Evolutionary conservation across 2,888 invertebrate genomes (phyloP).

Genomic region (Eupithecia dodoneata): DNA sequence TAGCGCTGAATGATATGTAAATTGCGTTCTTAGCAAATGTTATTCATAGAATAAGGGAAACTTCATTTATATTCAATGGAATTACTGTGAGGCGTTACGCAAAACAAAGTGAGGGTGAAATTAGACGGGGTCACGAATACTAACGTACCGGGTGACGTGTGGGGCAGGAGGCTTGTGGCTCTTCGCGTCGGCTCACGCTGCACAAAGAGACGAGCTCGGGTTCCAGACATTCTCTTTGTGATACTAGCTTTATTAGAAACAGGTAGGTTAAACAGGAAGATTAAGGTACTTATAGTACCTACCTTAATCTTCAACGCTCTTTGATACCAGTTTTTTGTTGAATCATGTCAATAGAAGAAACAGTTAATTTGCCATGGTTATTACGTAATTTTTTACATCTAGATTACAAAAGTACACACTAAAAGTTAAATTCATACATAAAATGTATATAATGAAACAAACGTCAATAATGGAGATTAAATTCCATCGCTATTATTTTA

Average conservation of each 20-base stretch:
- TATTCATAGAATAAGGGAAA: constrained; percentile 74
- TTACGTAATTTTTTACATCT: neutral
- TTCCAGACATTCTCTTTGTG: constrained; percentile 53
- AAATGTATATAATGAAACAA: too few species aligned
- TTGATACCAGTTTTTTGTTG: constrained; percentile 16
- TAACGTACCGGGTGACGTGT: constrained; percentile 42
- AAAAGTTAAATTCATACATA: too few species aligned
- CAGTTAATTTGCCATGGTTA: neutral
- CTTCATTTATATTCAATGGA: constrained; percentile 75
- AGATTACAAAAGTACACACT: too few species aligned
- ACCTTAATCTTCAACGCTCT: constrained; percentile 13
- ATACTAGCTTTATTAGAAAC: constrained; percentile 48
- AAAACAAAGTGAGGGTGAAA: constrained; percentile 62
- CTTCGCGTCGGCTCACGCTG: constrained; percentile 32
- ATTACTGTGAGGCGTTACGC: constrained; percentile 65
- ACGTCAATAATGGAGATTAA: too few species aligned
- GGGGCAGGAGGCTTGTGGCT: constrained; percentile 45
- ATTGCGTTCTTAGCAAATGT: constrained; percentile 71
- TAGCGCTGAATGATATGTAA: constrained; percentile 66
- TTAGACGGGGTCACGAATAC: constrained; percentile 61
- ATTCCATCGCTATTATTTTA: neutral
- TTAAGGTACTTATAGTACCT: neutral
- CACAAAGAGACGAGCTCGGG: constrained; percentile 49
- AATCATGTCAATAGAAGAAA: neutral
- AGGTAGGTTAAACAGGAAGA: neutral